Conservation (phyloP, 2,797 vertebrate genomes). For the Synaphobranchus kaupii region DNA sequence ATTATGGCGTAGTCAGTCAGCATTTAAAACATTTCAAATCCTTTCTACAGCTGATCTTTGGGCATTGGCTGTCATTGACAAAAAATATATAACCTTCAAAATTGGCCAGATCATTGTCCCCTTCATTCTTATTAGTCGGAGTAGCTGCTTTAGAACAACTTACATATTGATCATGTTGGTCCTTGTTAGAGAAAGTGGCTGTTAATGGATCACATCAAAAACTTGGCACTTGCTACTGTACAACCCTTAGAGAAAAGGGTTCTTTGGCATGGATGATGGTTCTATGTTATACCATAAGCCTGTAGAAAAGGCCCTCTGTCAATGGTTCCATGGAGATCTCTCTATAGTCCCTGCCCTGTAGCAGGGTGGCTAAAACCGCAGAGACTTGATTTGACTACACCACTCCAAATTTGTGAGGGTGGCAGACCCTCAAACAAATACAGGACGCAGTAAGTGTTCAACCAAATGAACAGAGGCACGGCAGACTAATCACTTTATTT, state of each 20-base stretch:
- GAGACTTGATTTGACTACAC: no score
- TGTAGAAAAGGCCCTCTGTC: no score
- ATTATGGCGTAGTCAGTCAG: not conserved
- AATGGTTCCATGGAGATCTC: no score
- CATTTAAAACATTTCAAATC: not conserved
- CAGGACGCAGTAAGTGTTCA: no score
- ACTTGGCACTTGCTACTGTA: not conserved
- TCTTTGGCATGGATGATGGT: not conserved
- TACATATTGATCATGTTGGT: constrained; percentile 54
- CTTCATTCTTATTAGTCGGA: not conserved
- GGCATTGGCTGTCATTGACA: no score
- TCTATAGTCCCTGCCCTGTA: no score
- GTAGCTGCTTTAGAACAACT: not conserved
- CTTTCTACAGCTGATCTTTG: not conserved
- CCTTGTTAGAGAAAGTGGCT: not conserved
- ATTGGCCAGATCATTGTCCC: not conserved
- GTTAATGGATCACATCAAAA: not conserved
- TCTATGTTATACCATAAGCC: not conserved
- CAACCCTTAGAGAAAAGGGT: not conserved
- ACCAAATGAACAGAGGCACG: no score
- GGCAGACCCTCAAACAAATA: no score
- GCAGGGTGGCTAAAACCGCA: no score
- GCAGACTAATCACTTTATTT: no score
- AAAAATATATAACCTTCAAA: not conserved
- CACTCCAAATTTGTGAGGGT: no score